A percentile compares a stretch with the other conserved stretches of the same genome.
Evolutionary conservation across 2,113 vertebrate genomes (phyloP).

Genomic region (Melanerpes aurifrons): DNA sequence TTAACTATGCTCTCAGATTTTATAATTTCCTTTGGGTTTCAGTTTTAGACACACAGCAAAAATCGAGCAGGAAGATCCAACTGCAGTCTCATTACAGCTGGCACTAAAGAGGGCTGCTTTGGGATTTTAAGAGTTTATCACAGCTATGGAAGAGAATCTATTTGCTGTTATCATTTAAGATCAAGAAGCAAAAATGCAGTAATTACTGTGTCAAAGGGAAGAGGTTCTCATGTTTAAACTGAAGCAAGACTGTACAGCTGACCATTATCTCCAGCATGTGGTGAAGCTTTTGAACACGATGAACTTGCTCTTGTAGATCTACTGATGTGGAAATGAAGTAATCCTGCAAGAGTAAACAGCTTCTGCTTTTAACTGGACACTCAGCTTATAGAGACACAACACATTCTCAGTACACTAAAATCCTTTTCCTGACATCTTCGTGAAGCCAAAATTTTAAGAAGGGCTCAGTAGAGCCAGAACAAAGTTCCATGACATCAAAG

Average conservation of each 20-base stretch:
- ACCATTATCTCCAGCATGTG: constrained; percentile 91
- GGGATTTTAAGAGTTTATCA: neutral
- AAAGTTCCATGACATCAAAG: neutral
- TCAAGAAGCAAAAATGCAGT: neutral
- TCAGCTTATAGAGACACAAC: neutral
- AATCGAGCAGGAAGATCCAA: neutral
- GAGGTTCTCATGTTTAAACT: constrained; percentile 87
- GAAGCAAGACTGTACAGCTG: constrained; percentile 87
- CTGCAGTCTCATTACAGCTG: neutral
- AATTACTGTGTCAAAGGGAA: constrained; percentile 92
- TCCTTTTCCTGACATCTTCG: neutral
- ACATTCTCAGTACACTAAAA: neutral
- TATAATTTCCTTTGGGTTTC: neutral
- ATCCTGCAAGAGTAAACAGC: constrained; percentile 75
- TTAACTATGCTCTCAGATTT: neutral
- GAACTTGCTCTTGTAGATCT: constrained; percentile 88
- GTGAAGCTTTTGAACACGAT: constrained; percentile 90
- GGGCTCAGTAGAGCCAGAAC: neutral
- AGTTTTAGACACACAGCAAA: neutral
- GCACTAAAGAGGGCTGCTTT: neutral
- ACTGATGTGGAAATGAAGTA: constrained; percentile 88
- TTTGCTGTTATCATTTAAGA: neutral
- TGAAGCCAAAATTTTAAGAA: neutral
- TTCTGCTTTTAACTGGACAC: neutral
- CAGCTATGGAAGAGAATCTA: neutral